A percentile compares a stretch with the other conserved stretches of the same genome.
These are phyloP conservation scores for Syrrhaptes paradoxus DNA, from an alignment of 2,113 vertebrate species.

Conservation along the genomic window DNA sequence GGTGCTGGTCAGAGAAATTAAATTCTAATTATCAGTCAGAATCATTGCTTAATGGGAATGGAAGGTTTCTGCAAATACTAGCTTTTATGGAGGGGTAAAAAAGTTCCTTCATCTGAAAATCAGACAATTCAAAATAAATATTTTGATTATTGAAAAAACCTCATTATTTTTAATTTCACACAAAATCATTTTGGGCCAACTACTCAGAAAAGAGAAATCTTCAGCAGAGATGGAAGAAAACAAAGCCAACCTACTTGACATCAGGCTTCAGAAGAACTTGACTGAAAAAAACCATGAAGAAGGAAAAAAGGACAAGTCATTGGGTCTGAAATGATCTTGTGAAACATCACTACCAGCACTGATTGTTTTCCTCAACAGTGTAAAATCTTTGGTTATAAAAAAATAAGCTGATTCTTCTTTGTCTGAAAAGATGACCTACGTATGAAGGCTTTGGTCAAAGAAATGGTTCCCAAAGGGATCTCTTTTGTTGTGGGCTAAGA, in stretches of 20 bases:
- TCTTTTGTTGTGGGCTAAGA: background rate
- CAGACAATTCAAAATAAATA: background rate
- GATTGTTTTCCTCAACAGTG: background rate
- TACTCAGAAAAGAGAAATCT: background rate
- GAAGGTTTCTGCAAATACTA: background rate
- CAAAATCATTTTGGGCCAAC: background rate
- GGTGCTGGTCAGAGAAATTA: slow-evolving; percentile 34
- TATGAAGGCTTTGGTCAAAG: background rate
- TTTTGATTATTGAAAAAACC: background rate
- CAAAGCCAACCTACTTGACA: background rate
- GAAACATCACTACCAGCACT: background rate
- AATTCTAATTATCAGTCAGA: slow-evolving; percentile 22
- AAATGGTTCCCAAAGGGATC: background rate
- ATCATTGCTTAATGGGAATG: background rate
- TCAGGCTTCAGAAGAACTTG: background rate
- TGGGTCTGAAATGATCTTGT: background rate
- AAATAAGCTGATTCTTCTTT: background rate
- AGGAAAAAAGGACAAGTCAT: background rate
- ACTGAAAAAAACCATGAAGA: background rate
- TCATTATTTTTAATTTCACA: background rate
- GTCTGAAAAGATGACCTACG: accelerated
- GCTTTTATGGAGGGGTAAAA: background rate
- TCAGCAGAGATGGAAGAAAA: background rate
- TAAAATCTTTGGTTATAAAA: background rate
- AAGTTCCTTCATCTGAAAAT: background rate